Conservation (phyloP, 1,140 invertebrate genomes). For the Leptonema lineaticorne region DNA sequence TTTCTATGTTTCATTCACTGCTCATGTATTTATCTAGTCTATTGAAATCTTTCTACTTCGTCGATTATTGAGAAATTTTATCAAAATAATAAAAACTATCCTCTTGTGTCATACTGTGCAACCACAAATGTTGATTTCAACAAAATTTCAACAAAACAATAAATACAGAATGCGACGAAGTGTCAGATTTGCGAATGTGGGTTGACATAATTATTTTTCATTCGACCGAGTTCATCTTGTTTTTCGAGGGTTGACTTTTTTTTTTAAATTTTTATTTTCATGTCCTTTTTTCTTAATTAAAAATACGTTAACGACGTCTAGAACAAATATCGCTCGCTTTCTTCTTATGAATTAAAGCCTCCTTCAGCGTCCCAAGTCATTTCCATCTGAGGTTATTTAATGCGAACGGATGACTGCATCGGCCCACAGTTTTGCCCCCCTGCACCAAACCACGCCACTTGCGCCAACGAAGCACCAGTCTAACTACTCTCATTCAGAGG, state of each 20-base stretch:
- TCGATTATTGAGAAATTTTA: too few species aligned
- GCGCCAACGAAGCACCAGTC: neutral
- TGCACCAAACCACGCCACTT: slow-evolving; percentile 11
- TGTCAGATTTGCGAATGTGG: too few species aligned
- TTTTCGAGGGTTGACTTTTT: neutral
- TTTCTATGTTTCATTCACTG: too few species aligned
- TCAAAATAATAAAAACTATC: too few species aligned
- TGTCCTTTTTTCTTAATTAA: slow-evolving; percentile 36
- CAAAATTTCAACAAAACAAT: too few species aligned
- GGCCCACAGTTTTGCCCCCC: neutral
- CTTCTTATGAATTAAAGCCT: slow-evolving; percentile 41
- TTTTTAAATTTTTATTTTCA: neutral
- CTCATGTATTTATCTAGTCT: too few species aligned
- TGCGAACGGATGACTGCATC: slow-evolving; percentile 40
- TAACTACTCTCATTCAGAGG: neutral
- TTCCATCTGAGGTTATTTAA: slow-evolving; percentile 43
- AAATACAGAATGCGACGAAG: too few species aligned
- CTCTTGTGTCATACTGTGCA: too few species aligned
- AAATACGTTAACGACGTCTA: slow-evolving; percentile 37
- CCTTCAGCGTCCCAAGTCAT: slow-evolving; percentile 38
- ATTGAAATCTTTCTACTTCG: too few species aligned
- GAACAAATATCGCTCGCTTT: slow-evolving; percentile 34
- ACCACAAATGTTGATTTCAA: too few species aligned
- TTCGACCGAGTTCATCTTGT: too few species aligned
- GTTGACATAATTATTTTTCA: too few species aligned